Percentiles rank a stretch among this genome's conserved stretches.
These are phyloP conservation scores for Calidris pygmaea DNA, from an alignment of 2,113 vertebrate genomes.

Conservation along the genomic window DNA sequence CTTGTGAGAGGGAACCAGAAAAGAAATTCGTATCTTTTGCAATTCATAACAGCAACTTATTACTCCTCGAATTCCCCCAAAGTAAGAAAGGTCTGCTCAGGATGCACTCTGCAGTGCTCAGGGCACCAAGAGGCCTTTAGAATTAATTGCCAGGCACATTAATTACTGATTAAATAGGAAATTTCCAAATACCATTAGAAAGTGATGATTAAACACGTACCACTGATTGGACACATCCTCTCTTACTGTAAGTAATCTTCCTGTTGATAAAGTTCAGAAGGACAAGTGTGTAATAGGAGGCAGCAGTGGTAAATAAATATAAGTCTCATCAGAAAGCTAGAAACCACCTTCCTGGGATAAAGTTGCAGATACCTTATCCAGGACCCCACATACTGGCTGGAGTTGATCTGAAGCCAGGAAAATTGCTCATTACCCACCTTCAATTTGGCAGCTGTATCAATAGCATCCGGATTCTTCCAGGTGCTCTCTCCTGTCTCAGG, in stretches of 20 bases:
- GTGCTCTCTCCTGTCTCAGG: not conserved
- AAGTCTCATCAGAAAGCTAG: not conserved
- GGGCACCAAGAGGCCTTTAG: not conserved
- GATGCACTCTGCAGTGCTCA: not conserved
- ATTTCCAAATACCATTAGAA: slow-evolving; percentile 54
- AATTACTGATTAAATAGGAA: slow-evolving; percentile 71
- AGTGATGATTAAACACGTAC: slow-evolving; percentile 40
- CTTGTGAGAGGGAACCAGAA: not conserved
- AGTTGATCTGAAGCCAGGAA: not conserved
- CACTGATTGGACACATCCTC: slow-evolving; percentile 28
- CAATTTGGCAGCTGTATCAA: not conserved
- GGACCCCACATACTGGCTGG: not conserved
- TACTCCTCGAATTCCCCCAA: slow-evolving; percentile 23
- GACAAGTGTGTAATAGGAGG: not conserved
- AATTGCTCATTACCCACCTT: not conserved
- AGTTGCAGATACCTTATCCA: not conserved
- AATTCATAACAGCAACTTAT: slow-evolving; percentile 51
- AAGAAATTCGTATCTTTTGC: slow-evolving; percentile 17
- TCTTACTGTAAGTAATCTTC: slow-evolving; percentile 56
- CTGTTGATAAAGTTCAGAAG: slow-evolving; percentile 11
- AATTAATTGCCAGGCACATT: slow-evolving; percentile 63
- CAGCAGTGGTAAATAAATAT: not conserved
- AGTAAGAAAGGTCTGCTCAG: slow-evolving; percentile 27
- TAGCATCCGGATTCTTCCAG: not conserved
- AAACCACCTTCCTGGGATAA: not conserved